phyloP scores from a whole-genome alignment of 1,140 invertebrate genomes.

The Musca domestica region DNA sequence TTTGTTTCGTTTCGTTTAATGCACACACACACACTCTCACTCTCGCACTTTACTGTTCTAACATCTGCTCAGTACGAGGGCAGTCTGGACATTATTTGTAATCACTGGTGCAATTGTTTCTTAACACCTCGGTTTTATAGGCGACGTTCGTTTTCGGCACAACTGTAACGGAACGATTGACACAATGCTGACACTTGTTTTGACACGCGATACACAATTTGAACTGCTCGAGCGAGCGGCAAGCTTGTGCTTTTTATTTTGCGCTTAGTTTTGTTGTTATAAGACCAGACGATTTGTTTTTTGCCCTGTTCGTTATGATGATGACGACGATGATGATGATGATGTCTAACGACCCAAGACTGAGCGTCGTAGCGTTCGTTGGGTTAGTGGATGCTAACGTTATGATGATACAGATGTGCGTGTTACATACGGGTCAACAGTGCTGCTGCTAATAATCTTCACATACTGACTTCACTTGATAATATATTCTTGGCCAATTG shows the following conservation, averaged over 20 bases:
- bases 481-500: slow-evolving; percentile 1
- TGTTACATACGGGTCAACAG: slow-evolving; percentile 17
- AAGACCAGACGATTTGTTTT: not conserved
- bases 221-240: slow-evolving; percentile 48
- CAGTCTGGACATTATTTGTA: not conserved
- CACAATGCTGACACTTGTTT: slow-evolving; percentile 26
- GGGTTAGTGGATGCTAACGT: not conserved
- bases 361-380: not conserved
- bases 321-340: not conserved
- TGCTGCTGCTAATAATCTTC: not conserved
- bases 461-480: not conserved
- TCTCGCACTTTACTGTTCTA: too few relatives aligned
- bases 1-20: too few relatives aligned
- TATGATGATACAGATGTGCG: not conserved
- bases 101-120: slow-evolving; percentile 3
- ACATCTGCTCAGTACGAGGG: too few relatives aligned
- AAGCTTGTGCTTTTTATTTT: slow-evolving; percentile 48
- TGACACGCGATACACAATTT: slow-evolving; percentile 43
- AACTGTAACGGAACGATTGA: not conserved
- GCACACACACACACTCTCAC: not conserved
- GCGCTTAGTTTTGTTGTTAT: slow-evolving; percentile 8
- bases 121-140: too few relatives aligned
- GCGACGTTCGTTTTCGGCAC: too few relatives aligned
- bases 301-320: not conserved
- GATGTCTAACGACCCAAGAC: not conserved